Percentiles rank a stretch among this genome's conserved stretches.
These are phyloP conservation scores for Sebastes cheni DNA, from an alignment of 2,797 vertebrate genomes.

Conservation along the genomic window DNA sequence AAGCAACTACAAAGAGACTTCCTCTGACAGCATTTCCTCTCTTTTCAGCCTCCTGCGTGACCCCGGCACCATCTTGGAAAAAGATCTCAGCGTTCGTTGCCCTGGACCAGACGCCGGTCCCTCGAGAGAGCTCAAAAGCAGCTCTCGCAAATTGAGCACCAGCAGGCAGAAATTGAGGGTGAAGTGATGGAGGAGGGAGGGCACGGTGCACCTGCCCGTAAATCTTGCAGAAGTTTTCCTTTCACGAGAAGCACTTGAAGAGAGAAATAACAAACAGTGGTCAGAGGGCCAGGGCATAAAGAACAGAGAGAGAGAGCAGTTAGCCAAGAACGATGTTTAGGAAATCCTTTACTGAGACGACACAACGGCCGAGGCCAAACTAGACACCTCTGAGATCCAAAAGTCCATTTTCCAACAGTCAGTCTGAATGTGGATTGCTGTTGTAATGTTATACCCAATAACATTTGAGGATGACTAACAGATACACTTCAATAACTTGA, in stretches of 20 bases:
- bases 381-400: constrained; percentile 46
- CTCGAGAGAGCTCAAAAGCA: constrained; percentile 68
- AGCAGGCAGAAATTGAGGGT: constrained; percentile 62
- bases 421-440: constrained; percentile 30
- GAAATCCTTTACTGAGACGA: constrained; percentile 52
- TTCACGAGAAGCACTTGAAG: constrained; percentile 69
- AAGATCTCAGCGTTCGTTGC: constrained; percentile 76
- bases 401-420: constrained; percentile 29
- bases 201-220: constrained; percentile 77
- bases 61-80: constrained; percentile 82
- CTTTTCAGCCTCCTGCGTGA: constrained; percentile 73
- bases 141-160: constrained; percentile 71
- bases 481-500: not conserved
- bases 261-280: constrained; percentile 73
- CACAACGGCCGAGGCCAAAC: constrained; percentile 29
- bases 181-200: constrained; percentile 64
- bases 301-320: constrained; percentile 30
- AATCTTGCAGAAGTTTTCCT: constrained; percentile 74
- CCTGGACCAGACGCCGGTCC: constrained; percentile 68
- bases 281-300: constrained; percentile 50
- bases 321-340: constrained; percentile 55
- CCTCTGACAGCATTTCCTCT: constrained; percentile 83
- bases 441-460: not conserved
- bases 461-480: not conserved
- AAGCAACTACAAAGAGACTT: constrained; percentile 85